Conservation (phyloP, 53 echinoderm and acorn worm genomes). For the Holothuria scabra region DNA sequence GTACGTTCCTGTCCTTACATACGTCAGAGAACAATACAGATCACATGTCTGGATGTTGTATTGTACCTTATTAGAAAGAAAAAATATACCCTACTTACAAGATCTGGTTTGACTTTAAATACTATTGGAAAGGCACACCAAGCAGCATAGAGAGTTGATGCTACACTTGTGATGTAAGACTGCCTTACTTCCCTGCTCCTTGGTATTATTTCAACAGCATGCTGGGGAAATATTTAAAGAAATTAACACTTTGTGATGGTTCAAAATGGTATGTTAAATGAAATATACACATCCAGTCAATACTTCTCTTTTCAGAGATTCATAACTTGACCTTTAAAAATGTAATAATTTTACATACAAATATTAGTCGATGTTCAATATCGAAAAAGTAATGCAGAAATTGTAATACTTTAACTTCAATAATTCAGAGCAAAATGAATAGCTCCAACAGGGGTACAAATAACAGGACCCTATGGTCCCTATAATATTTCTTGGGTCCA, state of each 20-base stretch:
- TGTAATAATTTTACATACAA: too few species aligned
- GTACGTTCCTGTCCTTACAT: background rate
- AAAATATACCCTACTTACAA: constrained; percentile 60
- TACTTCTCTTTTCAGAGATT: background rate
- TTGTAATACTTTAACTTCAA: too few species aligned
- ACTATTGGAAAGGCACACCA: constrained; percentile 86
- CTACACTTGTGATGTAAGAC: constrained; percentile 88
- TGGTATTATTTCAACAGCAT: constrained; percentile 77
- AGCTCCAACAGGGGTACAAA: too few species aligned
- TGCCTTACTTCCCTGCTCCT: constrained; percentile 95
- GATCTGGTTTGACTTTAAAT: constrained; percentile 83
- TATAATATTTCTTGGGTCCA: too few species aligned
- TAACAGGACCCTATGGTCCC: too few species aligned
- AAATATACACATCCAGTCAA: background rate
- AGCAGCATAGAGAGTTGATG: constrained; percentile 89
- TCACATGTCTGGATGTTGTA: too few species aligned
- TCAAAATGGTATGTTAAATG: background rate
- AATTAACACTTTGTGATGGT: too few species aligned
- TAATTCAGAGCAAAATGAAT: too few species aligned
- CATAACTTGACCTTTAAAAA: too few species aligned
- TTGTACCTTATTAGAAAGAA: background rate
- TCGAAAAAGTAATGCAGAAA: too few species aligned
- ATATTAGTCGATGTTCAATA: too few species aligned
- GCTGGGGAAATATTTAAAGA: constrained; percentile 44
- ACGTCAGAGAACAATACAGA: too few species aligned